Base-by-base conservation (phyloP, 2,113 vertebrate genomes). In the Phocoena phocoena region DNA sequence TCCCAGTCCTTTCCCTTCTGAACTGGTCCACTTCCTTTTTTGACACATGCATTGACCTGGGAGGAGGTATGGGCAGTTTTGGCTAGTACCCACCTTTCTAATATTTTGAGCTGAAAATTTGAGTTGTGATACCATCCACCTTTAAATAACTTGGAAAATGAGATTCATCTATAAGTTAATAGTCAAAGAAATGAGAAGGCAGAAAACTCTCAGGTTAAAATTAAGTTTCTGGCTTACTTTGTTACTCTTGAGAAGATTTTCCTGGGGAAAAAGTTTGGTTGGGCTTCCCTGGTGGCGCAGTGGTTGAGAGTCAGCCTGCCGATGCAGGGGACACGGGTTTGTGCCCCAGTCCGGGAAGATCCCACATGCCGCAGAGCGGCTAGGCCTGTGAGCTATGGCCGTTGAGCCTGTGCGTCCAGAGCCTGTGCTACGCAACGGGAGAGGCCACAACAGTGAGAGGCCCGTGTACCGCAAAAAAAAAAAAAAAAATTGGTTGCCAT, bases 91-190 rank as follows among this genome's bases (percentile, higher is more conserved):
- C 38, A 80, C 36, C 25, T 82, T 47, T 93, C 14, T 88, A 79
- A 33, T 55, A 33, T 41, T 71, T 90, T 81, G 17, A 94, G 65
- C 74, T 90, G 92, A 60, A 92, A 82, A 50, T 70, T 20, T 55
- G 23, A 53, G 31, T 80, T 76, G 26, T 25, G n/a, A 5, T 82
- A 26, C 36, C 68, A 25, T 88, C 36, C 0, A 74, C 50, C 10
- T 62, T 92, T 86, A 89, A 76, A 25, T 76, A 87, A 90, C 5
- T 87, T 87, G 18, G 47, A 93, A 73, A 93, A 73, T 88, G 31
- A 84, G n/a, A 73, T 36, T 41, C 9, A 23, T 31, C 11, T 86
- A 47, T 83, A 71, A 82, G 25, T 55, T 71, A 47, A 47, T 90
- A 0, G 4, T 71, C 18, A 41, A 90, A 94, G 68, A 71, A 90